phyloP scores from a whole-genome alignment of 2,113 vertebrate species.

The Vidua chalybeata region DNA sequence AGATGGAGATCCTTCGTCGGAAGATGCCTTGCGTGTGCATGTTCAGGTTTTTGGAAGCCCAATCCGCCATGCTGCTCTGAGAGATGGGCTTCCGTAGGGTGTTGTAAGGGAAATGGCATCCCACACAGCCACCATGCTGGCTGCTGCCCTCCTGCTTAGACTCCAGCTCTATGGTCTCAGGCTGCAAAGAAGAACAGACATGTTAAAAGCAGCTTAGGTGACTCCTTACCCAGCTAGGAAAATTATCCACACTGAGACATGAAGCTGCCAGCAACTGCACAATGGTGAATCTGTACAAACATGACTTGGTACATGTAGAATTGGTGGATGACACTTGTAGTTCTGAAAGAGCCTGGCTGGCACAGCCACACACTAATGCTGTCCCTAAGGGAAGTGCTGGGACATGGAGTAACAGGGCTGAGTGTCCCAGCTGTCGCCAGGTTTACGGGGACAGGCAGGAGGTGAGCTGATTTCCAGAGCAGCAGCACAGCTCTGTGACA shows the following conservation, averaged over 20 bases:
- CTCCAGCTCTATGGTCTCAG: slow-evolving; percentile 71
- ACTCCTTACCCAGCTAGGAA: not conserved
- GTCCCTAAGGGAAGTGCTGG: not conserved
- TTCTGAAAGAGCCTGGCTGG: not conserved
- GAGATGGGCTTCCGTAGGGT: slow-evolving; percentile 83
- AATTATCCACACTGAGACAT: not conserved
- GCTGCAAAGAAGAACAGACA: slow-evolving; percentile 61
- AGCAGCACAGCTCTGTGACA: not conserved
- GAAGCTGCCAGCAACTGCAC: not conserved
- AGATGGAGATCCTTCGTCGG: slow-evolving; percentile 86
- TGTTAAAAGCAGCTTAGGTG: not conserved
- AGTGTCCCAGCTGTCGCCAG: not conserved
- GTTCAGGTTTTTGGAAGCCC: slow-evolving; percentile 92
- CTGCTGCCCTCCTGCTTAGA: slow-evolving; percentile 72
- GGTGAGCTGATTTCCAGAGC: not conserved
- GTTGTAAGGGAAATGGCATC: slow-evolving; percentile 76
- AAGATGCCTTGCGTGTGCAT: slow-evolving; percentile 92
- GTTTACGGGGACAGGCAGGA: not conserved
- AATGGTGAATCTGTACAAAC: not conserved
- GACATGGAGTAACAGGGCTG: not conserved
- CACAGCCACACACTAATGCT: not conserved
- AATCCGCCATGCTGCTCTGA: slow-evolving; percentile 86
- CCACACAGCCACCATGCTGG: slow-evolving; percentile 55
- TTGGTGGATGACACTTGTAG: not conserved
- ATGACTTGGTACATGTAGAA: not conserved